Evolutionary conservation across 1,140 invertebrate genomes (phyloP).

Genomic region (Drosophila arawakana): DNA sequence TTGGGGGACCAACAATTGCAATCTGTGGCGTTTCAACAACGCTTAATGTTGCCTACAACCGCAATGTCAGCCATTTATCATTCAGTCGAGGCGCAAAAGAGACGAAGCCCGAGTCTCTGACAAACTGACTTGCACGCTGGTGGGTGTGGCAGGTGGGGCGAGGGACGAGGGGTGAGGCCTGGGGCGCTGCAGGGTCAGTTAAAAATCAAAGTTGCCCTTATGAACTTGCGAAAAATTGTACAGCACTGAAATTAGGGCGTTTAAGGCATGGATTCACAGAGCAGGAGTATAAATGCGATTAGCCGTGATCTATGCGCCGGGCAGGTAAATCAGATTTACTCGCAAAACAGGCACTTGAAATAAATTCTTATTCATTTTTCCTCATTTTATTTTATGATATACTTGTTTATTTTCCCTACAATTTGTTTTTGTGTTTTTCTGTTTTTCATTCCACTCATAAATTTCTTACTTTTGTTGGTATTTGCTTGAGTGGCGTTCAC

Average conservation of each 20-base stretch:
- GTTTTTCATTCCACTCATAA: slow-evolving; percentile 32
- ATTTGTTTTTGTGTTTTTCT: slow-evolving; percentile 21
- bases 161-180: not conserved
- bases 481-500: slow-evolving; percentile 8
- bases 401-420: slow-evolving; percentile 16
- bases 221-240: slow-evolving; percentile 28
- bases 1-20: slow-evolving; percentile 63
- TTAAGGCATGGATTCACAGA: not conserved
- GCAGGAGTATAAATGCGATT: slow-evolving; percentile 30
- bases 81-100: slow-evolving; percentile 56
- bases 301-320: slow-evolving; percentile 23
- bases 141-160: not conserved
- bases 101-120: not conserved
- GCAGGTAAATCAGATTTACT: slow-evolving; percentile 42
- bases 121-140: slow-evolving; percentile 30
- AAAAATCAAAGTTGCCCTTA: slow-evolving; percentile 62
- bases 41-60: slow-evolving; percentile 77
- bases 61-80: slow-evolving; percentile 78
- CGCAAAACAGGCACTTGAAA: slow-evolving; percentile 17
- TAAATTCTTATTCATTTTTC: slow-evolving; percentile 2
- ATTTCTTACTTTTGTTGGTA: slow-evolving; percentile 22
- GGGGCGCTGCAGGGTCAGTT: not conserved
- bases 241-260: not conserved
- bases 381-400: too few species aligned
- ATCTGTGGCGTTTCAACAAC: slow-evolving; percentile 73